Base-by-base conservation (phyloP, 1,140 invertebrate genomes). In the Atta texana region DNA sequence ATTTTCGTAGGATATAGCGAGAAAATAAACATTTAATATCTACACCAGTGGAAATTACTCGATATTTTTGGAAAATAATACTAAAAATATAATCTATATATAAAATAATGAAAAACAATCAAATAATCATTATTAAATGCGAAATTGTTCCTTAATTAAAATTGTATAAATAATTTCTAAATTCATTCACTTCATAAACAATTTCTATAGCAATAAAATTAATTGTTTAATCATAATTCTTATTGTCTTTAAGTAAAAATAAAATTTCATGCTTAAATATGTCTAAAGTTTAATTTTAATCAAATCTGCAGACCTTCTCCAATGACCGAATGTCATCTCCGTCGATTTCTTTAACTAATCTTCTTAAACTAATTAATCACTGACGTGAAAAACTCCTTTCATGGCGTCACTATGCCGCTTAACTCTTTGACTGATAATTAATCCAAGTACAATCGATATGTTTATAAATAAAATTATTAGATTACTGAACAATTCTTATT, bases 291-390 rank as follows among this genome's bases (percentile, higher is more conserved):
- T 18, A 24, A 55, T 12, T 14, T 66, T 21, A 18, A 49, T 0
- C 5, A 82, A 61, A 71, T 71, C 21, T 21, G 55, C 80, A 84
- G 69, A 34, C 61, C 34, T 74, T 44, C 34, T 72, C 69, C 55
- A 12, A 84, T 12, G 53, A 75, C 24, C 53, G 28, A 72, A 31
- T 49, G 55, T 82, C 80, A 59, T 74, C 24, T 72, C 39, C 55
- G 69, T 61, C 69, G 55, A 84, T 75, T 28, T 51, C 24, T 59
- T 51, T 74, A 84, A 84, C 69, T 69, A 81, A 81, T 84, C 24
- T 44, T 57, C 74, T 74, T 74, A 72, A 72, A 82, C 59, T 74
- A 84, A 84, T 81, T 69, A 81, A 81, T 84, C 39, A 59, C 57
- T 84, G 80, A 74, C 69, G 53, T 39, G n/a, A 84, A 28, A 84